A percentile compares a stretch with the other conserved stretches of the same genome.
phyloP scores from a whole-genome alignment of 64 coral and sea anemone genomes.

The Anthopleura sola region DNA sequence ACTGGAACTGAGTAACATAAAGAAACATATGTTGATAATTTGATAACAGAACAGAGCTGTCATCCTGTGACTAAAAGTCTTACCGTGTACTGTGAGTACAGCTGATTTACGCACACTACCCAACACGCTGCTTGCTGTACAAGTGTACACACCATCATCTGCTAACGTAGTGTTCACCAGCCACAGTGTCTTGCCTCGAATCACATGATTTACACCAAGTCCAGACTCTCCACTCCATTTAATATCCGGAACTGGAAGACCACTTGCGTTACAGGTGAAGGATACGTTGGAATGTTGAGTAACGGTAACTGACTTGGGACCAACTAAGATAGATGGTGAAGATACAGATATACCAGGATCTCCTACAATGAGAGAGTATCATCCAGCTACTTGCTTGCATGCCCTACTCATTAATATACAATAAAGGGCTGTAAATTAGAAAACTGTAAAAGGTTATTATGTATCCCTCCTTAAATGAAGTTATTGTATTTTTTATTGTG shows the following conservation, averaged over 20 bases:
- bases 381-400: too few species aligned
- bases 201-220: not conserved
- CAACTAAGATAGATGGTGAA: not conserved
- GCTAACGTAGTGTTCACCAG: not conserved
- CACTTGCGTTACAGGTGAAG: slow-evolving; percentile 16
- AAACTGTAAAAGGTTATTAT: too few species aligned
- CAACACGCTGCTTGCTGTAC: slow-evolving; percentile 35
- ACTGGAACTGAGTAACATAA: not conserved
- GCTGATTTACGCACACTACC: slow-evolving; percentile 8
- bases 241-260: slow-evolving; percentile 24
- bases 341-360: slow-evolving; percentile 22
- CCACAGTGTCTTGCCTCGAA: not conserved
- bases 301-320: slow-evolving; percentile 15
- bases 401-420: too few species aligned
- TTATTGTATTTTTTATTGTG: too few species aligned
- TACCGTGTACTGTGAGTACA: slow-evolving; percentile 26
- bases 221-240: not conserved
- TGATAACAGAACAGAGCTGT: not conserved
- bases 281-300: not conserved
- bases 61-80: not conserved
- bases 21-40: not conserved
- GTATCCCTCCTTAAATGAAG: too few species aligned
- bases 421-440: too few species aligned
- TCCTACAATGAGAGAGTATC: not conserved
- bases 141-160: slow-evolving; percentile 43